Percentiles rank a stretch among this genome's conserved stretches.
Evolutionary conservation across 2,113 vertebrate genomes (phyloP).

Genomic region (Gambusia holbrooki): DNA sequence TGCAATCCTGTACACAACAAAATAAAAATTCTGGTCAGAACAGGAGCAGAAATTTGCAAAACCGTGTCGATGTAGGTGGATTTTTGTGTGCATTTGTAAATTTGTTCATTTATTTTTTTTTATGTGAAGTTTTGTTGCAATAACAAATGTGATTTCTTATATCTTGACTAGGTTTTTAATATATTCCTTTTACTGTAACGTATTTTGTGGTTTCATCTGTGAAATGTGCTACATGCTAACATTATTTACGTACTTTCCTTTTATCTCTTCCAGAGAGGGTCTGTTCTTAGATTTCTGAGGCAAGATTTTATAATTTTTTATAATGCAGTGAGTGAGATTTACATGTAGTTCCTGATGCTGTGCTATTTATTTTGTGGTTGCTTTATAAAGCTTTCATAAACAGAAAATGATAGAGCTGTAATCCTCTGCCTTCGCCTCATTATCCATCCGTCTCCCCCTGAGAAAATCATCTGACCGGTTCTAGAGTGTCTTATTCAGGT

Average conservation of each 20-base stretch:
- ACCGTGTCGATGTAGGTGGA: not conserved
- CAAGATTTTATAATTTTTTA: not conserved
- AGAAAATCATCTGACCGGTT: constrained; percentile 65
- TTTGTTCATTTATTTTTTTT: not conserved
- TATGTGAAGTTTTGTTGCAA: not conserved
- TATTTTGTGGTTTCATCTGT: not conserved
- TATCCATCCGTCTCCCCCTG: constrained; percentile 56
- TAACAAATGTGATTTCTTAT: not conserved
- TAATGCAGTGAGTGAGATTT: constrained; percentile 33
- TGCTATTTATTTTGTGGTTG: constrained; percentile 56
- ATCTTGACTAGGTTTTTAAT: not conserved
- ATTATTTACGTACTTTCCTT: not conserved
- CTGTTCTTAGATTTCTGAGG: not conserved
- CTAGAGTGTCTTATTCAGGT: constrained; percentile 66
- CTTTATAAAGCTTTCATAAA: constrained; percentile 54
- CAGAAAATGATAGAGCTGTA: constrained; percentile 62
- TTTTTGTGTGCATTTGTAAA: not conserved
- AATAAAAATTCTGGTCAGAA: not conserved
- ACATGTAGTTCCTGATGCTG: constrained; percentile 14
- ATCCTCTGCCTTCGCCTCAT: constrained; percentile 62
- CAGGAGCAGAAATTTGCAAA: not conserved
- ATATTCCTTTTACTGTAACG: not conserved
- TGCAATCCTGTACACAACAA: not conserved
- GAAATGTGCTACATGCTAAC: not conserved
- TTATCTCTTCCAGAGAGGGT: not conserved